These are phyloP conservation scores for Melanostoma scalare DNA, from an alignment of 2,888 invertebrate species.

Conservation along the genomic window DNA sequence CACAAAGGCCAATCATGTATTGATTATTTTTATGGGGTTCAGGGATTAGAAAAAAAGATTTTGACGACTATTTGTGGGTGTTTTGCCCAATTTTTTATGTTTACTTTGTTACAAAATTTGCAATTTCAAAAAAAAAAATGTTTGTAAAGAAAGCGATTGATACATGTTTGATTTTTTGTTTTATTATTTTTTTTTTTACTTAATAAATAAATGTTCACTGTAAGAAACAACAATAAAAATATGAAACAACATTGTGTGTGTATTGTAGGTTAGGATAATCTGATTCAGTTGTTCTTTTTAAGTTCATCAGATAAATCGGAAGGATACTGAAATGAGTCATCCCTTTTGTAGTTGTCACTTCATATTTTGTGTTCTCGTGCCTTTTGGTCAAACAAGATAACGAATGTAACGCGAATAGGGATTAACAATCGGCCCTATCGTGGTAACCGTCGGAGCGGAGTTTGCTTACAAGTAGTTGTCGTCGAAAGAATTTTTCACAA, in stretches of 20 bases:
- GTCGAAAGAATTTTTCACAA: too few species aligned
- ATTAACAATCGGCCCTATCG: too few species aligned
- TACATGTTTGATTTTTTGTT: constrained; percentile 6
- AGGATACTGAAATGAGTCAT: too few species aligned
- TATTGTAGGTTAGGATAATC: background rate
- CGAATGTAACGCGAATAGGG: too few species aligned
- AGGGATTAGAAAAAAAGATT: constrained; percentile 12
- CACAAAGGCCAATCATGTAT: constrained; percentile 83
- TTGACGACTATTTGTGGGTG: constrained; percentile 22
- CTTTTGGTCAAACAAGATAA: too few species aligned
- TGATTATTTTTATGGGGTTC: constrained; percentile 66
- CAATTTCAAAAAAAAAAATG: background rate
- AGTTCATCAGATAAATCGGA: too few species aligned
- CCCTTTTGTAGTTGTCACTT: too few species aligned
- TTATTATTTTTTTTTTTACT: constrained; percentile 58
- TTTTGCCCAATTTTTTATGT: constrained; percentile 16
- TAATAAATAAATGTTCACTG: constrained; percentile 41
- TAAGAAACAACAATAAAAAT: constrained; percentile 48
- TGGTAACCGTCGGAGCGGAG: too few species aligned
- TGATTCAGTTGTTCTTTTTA: too few species aligned
- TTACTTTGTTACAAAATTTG: constrained; percentile 3
- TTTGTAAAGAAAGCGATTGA: background rate
- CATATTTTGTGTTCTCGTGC: too few species aligned
- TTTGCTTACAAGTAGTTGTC: too few species aligned
- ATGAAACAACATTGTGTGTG: constrained; percentile 6